These are phyloP conservation scores for Hemitrygon akajei DNA, from an alignment of 2,797 vertebrate species.

Conservation along the genomic window DNA sequence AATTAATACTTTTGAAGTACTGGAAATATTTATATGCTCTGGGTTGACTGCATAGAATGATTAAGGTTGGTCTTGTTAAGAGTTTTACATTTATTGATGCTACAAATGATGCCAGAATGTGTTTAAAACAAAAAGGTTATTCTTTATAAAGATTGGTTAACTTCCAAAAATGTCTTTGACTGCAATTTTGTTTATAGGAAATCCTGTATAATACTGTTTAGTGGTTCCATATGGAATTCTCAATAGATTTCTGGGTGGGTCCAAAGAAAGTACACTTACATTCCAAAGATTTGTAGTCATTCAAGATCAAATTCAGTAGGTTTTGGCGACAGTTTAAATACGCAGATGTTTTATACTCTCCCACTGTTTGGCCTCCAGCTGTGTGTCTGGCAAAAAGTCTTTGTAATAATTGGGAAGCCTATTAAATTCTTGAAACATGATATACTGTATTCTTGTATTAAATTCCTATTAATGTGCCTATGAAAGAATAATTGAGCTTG, in stretches of 20 bases:
- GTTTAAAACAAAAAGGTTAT: conserved; percentile 54
- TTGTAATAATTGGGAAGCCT: conserved; percentile 75
- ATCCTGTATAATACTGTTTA: conserved; percentile 71
- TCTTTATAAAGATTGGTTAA: conserved; percentile 57
- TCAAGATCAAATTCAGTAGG: conserved; percentile 94
- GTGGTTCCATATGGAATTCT: conserved; percentile 85
- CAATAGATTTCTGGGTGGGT: conserved; percentile 65
- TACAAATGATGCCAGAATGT: conserved; percentile 46
- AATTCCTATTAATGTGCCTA: conserved; percentile 67
- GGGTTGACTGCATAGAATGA: conserved; percentile 57
- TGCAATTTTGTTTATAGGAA: conserved; percentile 75
- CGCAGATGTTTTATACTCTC: conserved; percentile 72
- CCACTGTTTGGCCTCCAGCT: conserved; percentile 70
- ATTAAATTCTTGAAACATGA: conserved; percentile 76
- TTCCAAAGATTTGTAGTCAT: conserved; percentile 96
- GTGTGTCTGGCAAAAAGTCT: conserved; percentile 71
- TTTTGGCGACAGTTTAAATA: conserved; percentile 84
- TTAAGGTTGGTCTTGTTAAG: conserved; percentile 64
- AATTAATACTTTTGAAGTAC: conserved; percentile 67
- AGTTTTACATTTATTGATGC: conserved; percentile 48
- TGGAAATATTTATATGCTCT: conserved; percentile 65
- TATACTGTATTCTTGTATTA: conserved; percentile 59
- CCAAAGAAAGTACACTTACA: conserved; percentile 77
- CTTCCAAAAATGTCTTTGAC: conserved; percentile 49
- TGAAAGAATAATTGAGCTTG: conserved; percentile 58